Base-by-base conservation (phyloP, 1,140 invertebrate genomes). In the Gonatopus flavifemur region DNA sequence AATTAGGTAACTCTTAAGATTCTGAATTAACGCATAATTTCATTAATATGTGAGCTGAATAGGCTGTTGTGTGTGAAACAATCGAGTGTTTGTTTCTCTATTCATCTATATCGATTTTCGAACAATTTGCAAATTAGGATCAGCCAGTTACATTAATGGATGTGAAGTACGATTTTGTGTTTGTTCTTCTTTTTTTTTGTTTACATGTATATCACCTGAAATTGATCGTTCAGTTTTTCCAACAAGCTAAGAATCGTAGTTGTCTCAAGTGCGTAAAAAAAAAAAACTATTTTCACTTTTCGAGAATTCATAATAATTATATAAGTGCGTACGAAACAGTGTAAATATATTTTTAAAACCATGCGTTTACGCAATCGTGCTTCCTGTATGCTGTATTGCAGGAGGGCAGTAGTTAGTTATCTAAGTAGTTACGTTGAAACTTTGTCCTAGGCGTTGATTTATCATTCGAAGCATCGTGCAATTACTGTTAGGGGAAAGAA, bases 1-100 rank as follows among this genome's bases (percentile, higher is more conserved):
- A 70, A 74, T 55, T 74, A 77, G 70, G 62, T 74, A 69, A 76
- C 62, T n/a, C n/a, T 67, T 66, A 69, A 74, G 63, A 65, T 71
- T 67, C 45, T 72, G 59, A 73, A 72, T 71, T 71, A 65, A 70
- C 53, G 60, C 57, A 60, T 64, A 70, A 70, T 74, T 70, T 61
- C 59, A 67, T 72, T 62, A 51, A 66, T 67, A n/a, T n/a, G n/a
- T n/a, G n/a, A 51, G 51, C 57, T 66, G 51, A 72, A 64, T 70
- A 62, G 58, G 60, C 63, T 68, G 59, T 57, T 64, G 66, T 59
- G 57, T 56, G n/a, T n/a, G n/a, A 62, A 67, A 68, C 53, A 59
- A 52, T 60, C 55, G 60, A 52, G 49, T 58, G 54, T 54, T 67
- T 59, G 48, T 52, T 67, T 67, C 41, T 44, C 33, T 57, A 61